These are phyloP conservation scores for Meleagris gallopavo DNA, from an alignment of 2,113 vertebrate species.

Conservation along the genomic window DNA sequence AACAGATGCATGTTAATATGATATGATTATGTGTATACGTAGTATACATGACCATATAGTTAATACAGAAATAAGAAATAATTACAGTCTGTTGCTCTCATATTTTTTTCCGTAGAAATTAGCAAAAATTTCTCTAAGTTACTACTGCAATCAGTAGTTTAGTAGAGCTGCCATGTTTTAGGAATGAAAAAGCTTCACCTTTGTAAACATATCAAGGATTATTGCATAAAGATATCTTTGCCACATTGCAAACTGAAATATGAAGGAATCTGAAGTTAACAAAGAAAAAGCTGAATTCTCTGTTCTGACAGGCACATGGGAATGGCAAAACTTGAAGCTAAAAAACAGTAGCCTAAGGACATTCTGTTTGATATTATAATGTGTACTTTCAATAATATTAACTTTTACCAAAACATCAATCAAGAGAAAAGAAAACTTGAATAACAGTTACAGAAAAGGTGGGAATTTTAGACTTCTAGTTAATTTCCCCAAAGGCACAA, in stretches of 20 bases:
- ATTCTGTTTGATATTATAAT: conserved; percentile 4
- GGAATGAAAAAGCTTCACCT: background rate
- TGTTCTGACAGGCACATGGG: background rate
- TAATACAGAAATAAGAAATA: background rate
- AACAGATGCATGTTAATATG: background rate
- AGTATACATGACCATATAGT: background rate
- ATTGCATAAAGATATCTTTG: background rate
- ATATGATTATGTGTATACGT: background rate
- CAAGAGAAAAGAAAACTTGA: background rate
- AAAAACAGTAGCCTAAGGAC: background rate
- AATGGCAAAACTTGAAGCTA: background rate
- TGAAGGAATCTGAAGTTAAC: background rate
- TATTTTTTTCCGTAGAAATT: background rate
- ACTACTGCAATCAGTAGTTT: background rate
- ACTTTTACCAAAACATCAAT: background rate
- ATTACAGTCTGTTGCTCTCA: background rate
- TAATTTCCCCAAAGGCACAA: background rate
- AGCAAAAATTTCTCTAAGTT: background rate
- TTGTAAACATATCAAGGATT: background rate
- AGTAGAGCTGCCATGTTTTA: background rate
- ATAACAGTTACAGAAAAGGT: background rate
- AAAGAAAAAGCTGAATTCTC: background rate
- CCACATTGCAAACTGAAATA: background rate
- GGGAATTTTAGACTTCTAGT: background rate
- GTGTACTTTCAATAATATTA: background rate